A percentile compares a stretch with the other conserved stretches of the same genome.
phyloP scores from a whole-genome alignment of 2,797 vertebrate genomes.

The Halcyon leucocephala region DNA sequence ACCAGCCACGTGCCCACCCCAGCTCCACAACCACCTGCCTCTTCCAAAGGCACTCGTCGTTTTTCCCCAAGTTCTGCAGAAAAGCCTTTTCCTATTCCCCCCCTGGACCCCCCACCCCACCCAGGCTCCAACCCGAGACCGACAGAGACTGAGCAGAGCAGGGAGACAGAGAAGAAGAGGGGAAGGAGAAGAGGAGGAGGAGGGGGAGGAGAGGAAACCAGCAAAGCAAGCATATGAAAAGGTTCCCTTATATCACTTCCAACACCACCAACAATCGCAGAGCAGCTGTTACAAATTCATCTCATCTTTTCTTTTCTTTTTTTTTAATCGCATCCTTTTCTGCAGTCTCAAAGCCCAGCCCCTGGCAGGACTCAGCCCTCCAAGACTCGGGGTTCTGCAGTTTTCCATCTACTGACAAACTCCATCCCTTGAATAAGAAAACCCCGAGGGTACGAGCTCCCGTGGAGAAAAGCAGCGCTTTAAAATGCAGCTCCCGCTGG shows the following conservation, averaged over 20 bases:
- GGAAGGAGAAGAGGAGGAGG: not conserved
- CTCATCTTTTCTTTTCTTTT: not conserved
- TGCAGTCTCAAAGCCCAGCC: not conserved
- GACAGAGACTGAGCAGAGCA: not conserved
- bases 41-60: fast-evolving
- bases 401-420: not conserved
- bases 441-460: fast-evolving
- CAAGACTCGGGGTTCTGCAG: not conserved
- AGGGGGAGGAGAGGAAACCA: not conserved
- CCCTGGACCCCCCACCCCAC: fast-evolving
- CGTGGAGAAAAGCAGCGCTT: fast-evolving
- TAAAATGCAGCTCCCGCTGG: not conserved
- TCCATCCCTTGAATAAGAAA: not conserved
- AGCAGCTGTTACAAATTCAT: not conserved
- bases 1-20: fast-evolving
- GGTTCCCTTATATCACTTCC: not conserved
- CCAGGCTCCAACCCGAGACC: not conserved
- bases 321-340: fast-evolving
- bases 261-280: not conserved
- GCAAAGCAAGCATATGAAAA: not conserved
- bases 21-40: fast-evolving
- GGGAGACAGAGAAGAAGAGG: not conserved
- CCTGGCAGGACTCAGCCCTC: not conserved
- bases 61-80: not conserved
- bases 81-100: not conserved